phyloP scores from a whole-genome alignment of 2,888 invertebrate species.

The Branchellion lobata region DNA sequence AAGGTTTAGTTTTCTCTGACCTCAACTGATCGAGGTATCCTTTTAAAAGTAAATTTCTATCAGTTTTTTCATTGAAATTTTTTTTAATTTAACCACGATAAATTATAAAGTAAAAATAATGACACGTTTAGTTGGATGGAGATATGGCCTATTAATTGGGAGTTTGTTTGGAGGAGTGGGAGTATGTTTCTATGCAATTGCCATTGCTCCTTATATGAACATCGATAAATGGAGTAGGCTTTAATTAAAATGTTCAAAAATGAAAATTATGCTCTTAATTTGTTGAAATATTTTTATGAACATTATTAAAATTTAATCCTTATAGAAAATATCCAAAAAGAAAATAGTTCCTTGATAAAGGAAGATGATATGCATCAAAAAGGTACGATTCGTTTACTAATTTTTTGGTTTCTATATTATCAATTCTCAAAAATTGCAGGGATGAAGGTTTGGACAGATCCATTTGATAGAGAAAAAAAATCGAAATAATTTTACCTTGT shows the following conservation, averaged over 20 bases:
- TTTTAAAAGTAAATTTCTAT: no score
- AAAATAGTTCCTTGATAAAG: neutral
- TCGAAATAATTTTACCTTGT: no score
- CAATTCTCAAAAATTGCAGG: constrained; percentile 47
- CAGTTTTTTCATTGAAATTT: no score
- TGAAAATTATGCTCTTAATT: neutral
- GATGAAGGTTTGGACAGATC: constrained; percentile 53
- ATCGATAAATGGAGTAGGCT: constrained; percentile 70
- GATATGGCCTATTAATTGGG: constrained; percentile 66
- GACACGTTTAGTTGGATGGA: constrained; percentile 63
- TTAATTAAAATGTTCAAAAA: constrained; percentile 9
- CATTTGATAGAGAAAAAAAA: constrained; percentile 49
- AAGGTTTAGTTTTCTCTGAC: no score
- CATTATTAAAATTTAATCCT: neutral
- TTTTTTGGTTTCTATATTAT: neutral
- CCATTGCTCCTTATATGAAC: constrained; percentile 70
- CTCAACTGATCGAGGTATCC: no score
- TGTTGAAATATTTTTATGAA: no score
- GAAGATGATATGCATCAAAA: neutral
- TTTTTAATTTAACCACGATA: no score
- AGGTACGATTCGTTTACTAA: neutral
- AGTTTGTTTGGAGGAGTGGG: constrained; percentile 67
- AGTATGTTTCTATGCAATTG: constrained; percentile 67
- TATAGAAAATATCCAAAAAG: constrained; percentile 16
- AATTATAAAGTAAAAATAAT: no score